phyloP scores from a whole-genome alignment of 2,888 invertebrate genomes.

The Eilema griseolum region DNA sequence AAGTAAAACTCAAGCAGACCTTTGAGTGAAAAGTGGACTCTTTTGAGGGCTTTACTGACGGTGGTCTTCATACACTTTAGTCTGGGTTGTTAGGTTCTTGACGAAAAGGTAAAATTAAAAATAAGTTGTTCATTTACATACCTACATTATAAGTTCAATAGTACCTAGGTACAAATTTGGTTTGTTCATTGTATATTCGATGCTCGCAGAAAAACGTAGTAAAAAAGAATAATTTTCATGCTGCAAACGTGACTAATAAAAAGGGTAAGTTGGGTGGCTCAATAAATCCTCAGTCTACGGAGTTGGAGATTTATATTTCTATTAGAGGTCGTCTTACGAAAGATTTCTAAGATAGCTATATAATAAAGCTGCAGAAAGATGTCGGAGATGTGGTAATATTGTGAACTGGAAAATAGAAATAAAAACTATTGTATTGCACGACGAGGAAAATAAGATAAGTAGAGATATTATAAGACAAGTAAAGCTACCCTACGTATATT shows the following conservation, averaged over 20 bases:
- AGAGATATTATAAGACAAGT: not conserved
- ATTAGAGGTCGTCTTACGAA: slow-evolving; percentile 64
- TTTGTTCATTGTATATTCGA: slow-evolving; percentile 41
- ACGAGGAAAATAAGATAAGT: not conserved
- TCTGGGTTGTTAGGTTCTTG: not conserved
- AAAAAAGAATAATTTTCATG: slow-evolving; percentile 66
- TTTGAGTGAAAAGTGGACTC: not conserved
- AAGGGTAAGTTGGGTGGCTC: slow-evolving; percentile 71
- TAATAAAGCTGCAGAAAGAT: slow-evolving; percentile 3
- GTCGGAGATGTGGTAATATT: not conserved
- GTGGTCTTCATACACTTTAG: not conserved
- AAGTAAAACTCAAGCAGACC: too few species aligned
- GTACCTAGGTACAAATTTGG: not conserved
- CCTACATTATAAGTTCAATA: not conserved
- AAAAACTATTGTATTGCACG: not conserved
- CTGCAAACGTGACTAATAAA: slow-evolving; percentile 80
- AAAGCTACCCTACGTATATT: not conserved
- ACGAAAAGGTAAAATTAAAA: not conserved
- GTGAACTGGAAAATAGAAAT: not conserved
- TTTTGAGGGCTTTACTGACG: not conserved
- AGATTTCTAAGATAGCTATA: slow-evolving; percentile 46
- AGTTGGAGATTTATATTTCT: slow-evolving; percentile 80
- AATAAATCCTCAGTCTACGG: slow-evolving; percentile 73
- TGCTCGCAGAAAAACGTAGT: slow-evolving; percentile 58
- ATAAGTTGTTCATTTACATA: not conserved